Evolutionary conservation across 2,113 vertebrate species (phyloP).

Genomic region (Apodemus speciosus): DNA sequence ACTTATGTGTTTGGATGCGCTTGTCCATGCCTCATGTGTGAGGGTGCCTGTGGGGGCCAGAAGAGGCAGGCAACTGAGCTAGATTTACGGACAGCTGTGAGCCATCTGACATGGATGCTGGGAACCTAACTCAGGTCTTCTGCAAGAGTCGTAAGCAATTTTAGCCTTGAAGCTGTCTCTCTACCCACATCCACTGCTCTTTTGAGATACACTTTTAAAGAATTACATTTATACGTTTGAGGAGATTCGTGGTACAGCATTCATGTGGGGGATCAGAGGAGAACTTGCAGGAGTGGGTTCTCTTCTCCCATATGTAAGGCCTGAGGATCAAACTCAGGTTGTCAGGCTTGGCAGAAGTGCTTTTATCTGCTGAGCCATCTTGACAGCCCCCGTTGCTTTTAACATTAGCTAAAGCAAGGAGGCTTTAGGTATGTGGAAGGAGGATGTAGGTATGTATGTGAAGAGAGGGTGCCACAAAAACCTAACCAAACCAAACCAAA

Average conservation of each 20-base stretch:
- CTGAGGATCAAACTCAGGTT: background rate
- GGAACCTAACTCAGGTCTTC: background rate
- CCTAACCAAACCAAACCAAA: too few relatives aligned
- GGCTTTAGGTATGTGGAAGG: accelerated
- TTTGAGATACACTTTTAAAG: background rate
- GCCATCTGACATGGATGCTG: too few relatives aligned
- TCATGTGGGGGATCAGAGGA: too few relatives aligned
- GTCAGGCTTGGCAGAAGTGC: background rate
- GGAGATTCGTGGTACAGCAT: background rate
- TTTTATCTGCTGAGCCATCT: background rate
- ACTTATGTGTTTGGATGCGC: background rate
- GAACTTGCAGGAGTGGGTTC: background rate
- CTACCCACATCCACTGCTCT: background rate
- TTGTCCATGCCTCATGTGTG: background rate
- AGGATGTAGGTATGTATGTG: accelerated
- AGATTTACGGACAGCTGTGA: background rate
- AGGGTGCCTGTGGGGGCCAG: background rate
- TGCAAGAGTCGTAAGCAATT: background rate
- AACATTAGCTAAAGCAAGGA: background rate
- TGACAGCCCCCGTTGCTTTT: background rate
- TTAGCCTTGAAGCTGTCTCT: background rate
- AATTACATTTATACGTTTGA: background rate
- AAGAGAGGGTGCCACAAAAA: accelerated
- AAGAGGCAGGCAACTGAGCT: background rate
- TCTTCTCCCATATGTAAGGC: background rate